These are phyloP conservation scores for Geodia barretti DNA, from an alignment of 37 sponge, comb jelly and placozoan genomes.

Conservation along the genomic window DNA sequence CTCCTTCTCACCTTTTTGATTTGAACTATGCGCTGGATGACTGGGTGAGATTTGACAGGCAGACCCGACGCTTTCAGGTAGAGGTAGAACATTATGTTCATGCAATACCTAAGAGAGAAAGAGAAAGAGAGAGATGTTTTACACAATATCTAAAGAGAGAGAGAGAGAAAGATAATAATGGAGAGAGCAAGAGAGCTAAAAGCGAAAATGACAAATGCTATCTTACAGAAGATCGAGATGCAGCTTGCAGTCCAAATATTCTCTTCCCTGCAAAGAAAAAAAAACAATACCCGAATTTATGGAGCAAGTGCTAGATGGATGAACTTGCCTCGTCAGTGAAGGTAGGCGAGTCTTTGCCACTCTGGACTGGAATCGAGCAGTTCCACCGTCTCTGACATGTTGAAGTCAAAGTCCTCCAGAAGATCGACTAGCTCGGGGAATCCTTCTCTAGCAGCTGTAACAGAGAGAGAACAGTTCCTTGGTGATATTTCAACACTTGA, in stretches of 20 bases:
- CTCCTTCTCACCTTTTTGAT: slow-evolving; percentile 40
- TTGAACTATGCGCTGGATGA: slow-evolving; percentile 52
- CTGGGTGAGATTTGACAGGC: slow-evolving; percentile 61
- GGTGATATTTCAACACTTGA: too few relatives aligned
- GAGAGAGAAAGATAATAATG: background rate
- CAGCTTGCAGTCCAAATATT: slow-evolving; percentile 19
- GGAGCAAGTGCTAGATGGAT: too few relatives aligned
- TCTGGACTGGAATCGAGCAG: background rate
- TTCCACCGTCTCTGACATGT: slow-evolving; percentile 13
- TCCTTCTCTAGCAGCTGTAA: slow-evolving; percentile 42
- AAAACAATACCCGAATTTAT: too few relatives aligned
- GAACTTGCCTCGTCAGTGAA: slow-evolving; percentile 11
- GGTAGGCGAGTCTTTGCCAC: background rate
- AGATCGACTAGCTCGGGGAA: slow-evolving; percentile 78
- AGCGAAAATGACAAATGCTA: too few relatives aligned
- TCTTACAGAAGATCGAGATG: slow-evolving; percentile 26
- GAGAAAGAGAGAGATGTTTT: background rate
- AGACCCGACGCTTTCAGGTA: slow-evolving; percentile 39
- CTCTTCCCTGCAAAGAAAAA: slow-evolving; percentile 9
- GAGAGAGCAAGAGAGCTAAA: too few relatives aligned
- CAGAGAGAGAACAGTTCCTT: background rate
- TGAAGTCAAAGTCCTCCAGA: slow-evolving; percentile 57
- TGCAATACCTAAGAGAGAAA: slow-evolving; percentile 36
- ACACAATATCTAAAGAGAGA: too few relatives aligned
- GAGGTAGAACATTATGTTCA: slow-evolving; percentile 75